Evolutionary conservation across 2,888 invertebrate genomes (phyloP), one percentile per base, ranked within the genome.

Genomic region (Rhogogaster chlorosoma): DNA sequence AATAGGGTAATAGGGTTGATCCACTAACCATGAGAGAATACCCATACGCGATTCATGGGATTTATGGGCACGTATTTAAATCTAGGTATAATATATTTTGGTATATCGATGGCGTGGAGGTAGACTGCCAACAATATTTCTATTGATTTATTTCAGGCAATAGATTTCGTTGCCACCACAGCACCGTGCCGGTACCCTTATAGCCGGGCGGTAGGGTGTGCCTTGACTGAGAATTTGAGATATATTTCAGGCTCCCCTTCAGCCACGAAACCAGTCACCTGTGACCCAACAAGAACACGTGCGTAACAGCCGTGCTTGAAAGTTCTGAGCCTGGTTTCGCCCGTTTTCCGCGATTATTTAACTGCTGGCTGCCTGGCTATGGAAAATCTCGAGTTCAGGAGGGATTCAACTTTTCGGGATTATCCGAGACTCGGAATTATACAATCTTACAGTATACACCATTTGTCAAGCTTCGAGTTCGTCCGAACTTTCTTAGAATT

Each of bases 71-170:
- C 1, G 61, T 61, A 26, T 61, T 61, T 61, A 26, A 26, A 26
- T 61, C 2, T 26, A 3, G 45, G 45, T 45, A 61, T 61, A 61
- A 61, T 61, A 26, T 26, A 22, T 61, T 61, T 26, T 12, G 10
- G 61, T 61, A 61, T 12, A 61, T 22, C 67, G 61, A 61, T 61
- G 26, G 61, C 61, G 61, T 26, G 61, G n/a, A 53, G 1, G 6
- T n/a, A n/a, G 18, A 67, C 61, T 38, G 80, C 36, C 61, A 80
- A 80, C 61, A 61, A 61, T 53, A 32, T 80, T 61, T 32, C 61
- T 61, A 36, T 80, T 80, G 80, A 80, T 80, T 80, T 61, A 80
- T 80, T 57, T 80, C 38, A 22, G 80, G 80, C 80, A 36, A 80
- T 80, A 80, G 57, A 80, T 80, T 80, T 61, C 36, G 61, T 61